Conservation (phyloP, 2,113 vertebrate species). For the Taurulus bubalis region DNA sequence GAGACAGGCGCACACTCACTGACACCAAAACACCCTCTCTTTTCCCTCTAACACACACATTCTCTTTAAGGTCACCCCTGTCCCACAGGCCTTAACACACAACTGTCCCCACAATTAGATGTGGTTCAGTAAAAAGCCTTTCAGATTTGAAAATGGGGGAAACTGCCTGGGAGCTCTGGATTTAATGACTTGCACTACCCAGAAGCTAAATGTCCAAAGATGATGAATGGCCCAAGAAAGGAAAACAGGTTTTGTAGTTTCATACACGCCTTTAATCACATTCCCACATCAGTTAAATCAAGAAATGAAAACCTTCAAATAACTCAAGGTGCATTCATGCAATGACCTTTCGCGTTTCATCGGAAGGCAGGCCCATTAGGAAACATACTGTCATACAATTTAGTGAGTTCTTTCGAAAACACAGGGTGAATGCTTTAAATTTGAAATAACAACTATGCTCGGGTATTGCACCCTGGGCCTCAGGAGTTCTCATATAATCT, state of each 20-base stretch:
- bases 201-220: constrained; percentile 71
- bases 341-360: constrained; percentile 51
- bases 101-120: constrained; percentile 79
- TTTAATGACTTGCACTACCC: constrained; percentile 75
- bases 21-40: constrained; percentile 46
- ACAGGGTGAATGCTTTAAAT: constrained; percentile 4
- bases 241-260: constrained; percentile 67
- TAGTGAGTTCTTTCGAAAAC: constrained; percentile 31
- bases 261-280: constrained; percentile 71
- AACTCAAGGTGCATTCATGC: constrained; percentile 52
- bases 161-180: constrained; percentile 62
- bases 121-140: constrained; percentile 74
- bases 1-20: constrained; percentile 59
- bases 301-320: constrained; percentile 66
- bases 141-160: constrained; percentile 67
- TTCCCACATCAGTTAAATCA: constrained; percentile 65
- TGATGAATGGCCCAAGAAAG: constrained; percentile 72
- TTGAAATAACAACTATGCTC: constrained; percentile 18
- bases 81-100: constrained; percentile 72
- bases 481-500: background rate
- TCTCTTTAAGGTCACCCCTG: constrained; percentile 76
- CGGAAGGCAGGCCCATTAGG: constrained; percentile 21
- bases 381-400: constrained; percentile 34
- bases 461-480: background rate
- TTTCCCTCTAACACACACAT: constrained; percentile 44